Conservation (phyloP, 2,797 vertebrate genomes). For the Aplochiton taeniatus region DNA sequence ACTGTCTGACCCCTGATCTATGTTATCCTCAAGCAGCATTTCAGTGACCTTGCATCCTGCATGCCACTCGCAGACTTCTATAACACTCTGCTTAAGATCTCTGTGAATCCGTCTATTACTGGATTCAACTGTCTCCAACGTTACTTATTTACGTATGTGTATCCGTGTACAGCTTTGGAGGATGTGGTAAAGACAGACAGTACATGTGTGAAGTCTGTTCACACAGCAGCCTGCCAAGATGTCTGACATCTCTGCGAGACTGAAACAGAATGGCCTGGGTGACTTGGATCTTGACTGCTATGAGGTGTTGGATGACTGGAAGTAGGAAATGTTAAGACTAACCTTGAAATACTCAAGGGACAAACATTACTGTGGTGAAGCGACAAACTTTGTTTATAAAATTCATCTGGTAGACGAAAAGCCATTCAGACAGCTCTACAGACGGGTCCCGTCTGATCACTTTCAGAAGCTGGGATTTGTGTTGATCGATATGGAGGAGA, state of each 20-base stretch:
- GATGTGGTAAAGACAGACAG: neutral
- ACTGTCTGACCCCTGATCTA: no score
- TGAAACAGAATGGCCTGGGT: neutral
- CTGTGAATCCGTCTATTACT: conserved; percentile 10
- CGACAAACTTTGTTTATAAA: conserved; percentile 22
- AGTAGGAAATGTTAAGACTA: neutral
- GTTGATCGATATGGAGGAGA: conserved; percentile 2
- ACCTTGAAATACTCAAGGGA: conserved; percentile 8
- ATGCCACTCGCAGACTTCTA: neutral
- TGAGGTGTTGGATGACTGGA: conserved; percentile 1
- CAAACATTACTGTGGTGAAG: conserved; percentile 14
- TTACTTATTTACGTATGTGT: neutral
- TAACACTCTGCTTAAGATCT: neutral
- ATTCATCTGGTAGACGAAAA: conserved; percentile 24
- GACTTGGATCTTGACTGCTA: conserved; percentile 14
- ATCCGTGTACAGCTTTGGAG: no score
- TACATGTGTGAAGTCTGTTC: neutral
- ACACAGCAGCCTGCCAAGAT: neutral
- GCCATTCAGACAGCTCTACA: conserved; percentile 31
- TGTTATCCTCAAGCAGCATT: conserved; percentile 2
- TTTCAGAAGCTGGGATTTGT: neutral
- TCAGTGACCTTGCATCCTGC: conserved; percentile 4
- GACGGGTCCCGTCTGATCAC: neutral
- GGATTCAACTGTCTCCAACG: conserved; percentile 2
- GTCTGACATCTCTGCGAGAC: neutral